Base-by-base conservation (phyloP, 1,140 invertebrate species). In the Meloidogyne chitwoodi region DNA sequence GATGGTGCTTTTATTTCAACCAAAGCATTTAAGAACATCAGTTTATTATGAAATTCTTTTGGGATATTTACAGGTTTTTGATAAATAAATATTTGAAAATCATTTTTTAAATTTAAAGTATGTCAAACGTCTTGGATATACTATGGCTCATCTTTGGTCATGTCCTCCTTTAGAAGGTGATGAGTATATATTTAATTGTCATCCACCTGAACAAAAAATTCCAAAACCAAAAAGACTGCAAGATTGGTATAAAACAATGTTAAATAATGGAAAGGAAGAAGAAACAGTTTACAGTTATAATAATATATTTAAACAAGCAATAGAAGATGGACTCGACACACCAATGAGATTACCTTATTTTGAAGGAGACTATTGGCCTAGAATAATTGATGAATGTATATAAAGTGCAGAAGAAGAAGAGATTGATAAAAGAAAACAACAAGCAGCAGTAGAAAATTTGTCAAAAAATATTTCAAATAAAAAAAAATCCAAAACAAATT, bases 161-260 rank as follows among this genome's bases (percentile, higher is more conserved):
- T 99, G 97, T 90, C 97, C 97, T 65, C 97, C 97, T 1, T 97
- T 94, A 44, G 96, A 99, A 91, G 96, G 97, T 66, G 96, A 99
- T 88, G 96, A 99, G 89, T 99, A 99, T 88, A 99, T 99, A 82
- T 99, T 99, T 89, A 96, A 99, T 89, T 99, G 96, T 89, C 97
- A 99, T 91, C 97, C 97, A 64, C 91, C 92, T 75, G 97, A 99
- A 89, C 96, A 99, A 89, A 99, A 97, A 89, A 99, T 99, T 87
- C 97, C 97, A 38, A 99, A 99, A 89, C 96, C 96, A 64, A 99
- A 99, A 89, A 91, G 96, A 88, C 90, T 99, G 80, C 96, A 98
- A 81, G 96, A 99, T 86, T 99, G 97, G 97, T 99, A 99, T 89
- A 98, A 98, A 89, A 99, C 97, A 89, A 99, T 99, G 96, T 90